Conservation (phyloP, 2,888 invertebrate species). For the Crematogaster levior region DNA sequence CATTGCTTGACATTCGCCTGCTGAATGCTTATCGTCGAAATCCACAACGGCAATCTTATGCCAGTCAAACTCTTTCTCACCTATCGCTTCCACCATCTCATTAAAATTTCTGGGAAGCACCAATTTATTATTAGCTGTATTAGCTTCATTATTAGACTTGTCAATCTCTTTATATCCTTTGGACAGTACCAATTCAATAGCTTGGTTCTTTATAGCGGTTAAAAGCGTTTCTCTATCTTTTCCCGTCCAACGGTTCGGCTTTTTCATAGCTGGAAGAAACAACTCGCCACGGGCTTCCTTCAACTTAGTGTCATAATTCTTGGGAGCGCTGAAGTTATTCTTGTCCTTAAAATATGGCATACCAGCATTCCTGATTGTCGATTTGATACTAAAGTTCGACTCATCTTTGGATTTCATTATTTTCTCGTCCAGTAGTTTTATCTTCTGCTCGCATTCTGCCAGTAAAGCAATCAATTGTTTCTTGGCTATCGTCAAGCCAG, state of each 20-base stretch:
- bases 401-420: constrained; percentile 43
- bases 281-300: constrained; percentile 82
- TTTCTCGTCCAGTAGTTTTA: constrained; percentile 64
- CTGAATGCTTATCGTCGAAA: constrained; percentile 87
- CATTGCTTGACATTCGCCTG: constrained; percentile 89
- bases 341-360: constrained; percentile 90
- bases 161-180: not conserved
- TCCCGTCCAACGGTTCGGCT: constrained; percentile 85
- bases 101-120: constrained; percentile 67
- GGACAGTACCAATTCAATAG: constrained; percentile 37
- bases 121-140: constrained; percentile 25
- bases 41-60: constrained; percentile 86
- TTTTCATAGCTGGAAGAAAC: constrained; percentile 76
- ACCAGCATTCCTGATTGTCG: constrained; percentile 84
- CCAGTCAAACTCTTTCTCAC: constrained; percentile 87
- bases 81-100: constrained; percentile 74
- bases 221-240: constrained; percentile 87
- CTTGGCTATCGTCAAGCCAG: constrained; percentile 83
- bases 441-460: constrained; percentile 83
- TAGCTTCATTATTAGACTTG: not conserved
- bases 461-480: constrained; percentile 81
- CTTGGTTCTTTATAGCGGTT: constrained; percentile 85
- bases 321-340: constrained; percentile 86
- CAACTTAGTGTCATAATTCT: constrained; percentile 88
- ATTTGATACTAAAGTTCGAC: not conserved